These are phyloP conservation scores for Cyprinus carpio DNA, from an alignment of 2,113 vertebrate genomes.

Conservation along the genomic window DNA sequence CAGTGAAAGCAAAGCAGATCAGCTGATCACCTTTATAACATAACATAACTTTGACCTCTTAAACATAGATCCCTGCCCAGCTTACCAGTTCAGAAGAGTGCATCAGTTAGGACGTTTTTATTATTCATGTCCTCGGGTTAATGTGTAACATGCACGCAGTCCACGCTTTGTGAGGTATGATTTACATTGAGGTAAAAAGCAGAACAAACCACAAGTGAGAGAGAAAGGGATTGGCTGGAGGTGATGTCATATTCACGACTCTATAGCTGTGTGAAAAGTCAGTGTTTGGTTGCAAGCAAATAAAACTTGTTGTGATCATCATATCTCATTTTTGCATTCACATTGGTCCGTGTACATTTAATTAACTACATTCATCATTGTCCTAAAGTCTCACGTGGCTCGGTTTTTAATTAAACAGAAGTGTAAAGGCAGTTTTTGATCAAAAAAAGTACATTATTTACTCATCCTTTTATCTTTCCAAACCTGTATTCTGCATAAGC, in stretches of 20 bases:
- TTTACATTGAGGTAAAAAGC: not conserved
- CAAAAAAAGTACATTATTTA: too few relatives aligned
- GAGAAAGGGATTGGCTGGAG: not conserved
- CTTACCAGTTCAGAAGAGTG: not conserved
- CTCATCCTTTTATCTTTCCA: too few relatives aligned
- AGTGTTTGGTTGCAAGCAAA: too few relatives aligned
- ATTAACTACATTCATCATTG: not conserved
- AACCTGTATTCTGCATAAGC: too few relatives aligned
- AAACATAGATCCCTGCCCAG: not conserved
- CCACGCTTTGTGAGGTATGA: not conserved
- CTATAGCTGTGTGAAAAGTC: not conserved
- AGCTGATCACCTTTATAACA: not conserved
- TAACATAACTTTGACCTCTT: slow-evolving; percentile 14
- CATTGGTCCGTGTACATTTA: not conserved
- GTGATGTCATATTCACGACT: not conserved
- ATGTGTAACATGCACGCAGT: not conserved
- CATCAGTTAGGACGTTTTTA: not conserved
- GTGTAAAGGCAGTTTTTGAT: too few relatives aligned
- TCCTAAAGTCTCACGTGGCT: not conserved
- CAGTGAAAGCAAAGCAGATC: not conserved
- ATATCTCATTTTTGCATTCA: not conserved
- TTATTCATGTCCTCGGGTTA: not conserved
- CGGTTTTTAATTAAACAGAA: too few relatives aligned
- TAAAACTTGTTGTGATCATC: not conserved
- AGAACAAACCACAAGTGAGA: not conserved